Conservation (phyloP, 2,888 invertebrate genomes). For the Apamea sordens region DNA sequence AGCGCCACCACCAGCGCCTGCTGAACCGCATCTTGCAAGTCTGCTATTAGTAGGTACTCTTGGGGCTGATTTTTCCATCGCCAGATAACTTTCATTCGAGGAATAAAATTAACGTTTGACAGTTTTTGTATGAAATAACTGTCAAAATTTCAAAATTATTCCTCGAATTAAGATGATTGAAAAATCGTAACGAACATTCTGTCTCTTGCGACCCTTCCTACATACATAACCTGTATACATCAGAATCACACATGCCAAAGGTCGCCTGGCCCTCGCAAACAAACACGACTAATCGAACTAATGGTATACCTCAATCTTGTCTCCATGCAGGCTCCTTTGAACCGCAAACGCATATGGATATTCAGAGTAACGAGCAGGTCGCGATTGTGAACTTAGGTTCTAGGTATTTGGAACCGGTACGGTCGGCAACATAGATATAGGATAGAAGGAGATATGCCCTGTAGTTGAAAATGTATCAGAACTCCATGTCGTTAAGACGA, state of each 20-base stretch:
- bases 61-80: too few relatives aligned
- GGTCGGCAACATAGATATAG: background rate
- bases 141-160: too few relatives aligned
- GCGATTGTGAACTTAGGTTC: background rate
- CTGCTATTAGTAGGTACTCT: too few relatives aligned
- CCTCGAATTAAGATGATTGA: too few relatives aligned
- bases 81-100: too few relatives aligned
- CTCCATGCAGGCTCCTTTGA: conserved; percentile 4
- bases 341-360: background rate
- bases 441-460: too few relatives aligned
- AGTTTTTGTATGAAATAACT: too few relatives aligned
- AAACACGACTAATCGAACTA: background rate
- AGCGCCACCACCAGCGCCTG: background rate
- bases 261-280: background rate
- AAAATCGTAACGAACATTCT: background rate
- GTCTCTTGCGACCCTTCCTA: background rate
- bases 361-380: background rate
- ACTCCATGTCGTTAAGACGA: too few relatives aligned
- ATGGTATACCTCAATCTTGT: background rate
- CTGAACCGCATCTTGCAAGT: background rate
- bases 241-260: background rate
- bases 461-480: too few relatives aligned
- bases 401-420: background rate
- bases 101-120: too few relatives aligned
- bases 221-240: background rate